Evolutionary conservation across 53 echinoderm and acorn worm genomes (phyloP).

Genomic region (Pentamera pediparva): DNA sequence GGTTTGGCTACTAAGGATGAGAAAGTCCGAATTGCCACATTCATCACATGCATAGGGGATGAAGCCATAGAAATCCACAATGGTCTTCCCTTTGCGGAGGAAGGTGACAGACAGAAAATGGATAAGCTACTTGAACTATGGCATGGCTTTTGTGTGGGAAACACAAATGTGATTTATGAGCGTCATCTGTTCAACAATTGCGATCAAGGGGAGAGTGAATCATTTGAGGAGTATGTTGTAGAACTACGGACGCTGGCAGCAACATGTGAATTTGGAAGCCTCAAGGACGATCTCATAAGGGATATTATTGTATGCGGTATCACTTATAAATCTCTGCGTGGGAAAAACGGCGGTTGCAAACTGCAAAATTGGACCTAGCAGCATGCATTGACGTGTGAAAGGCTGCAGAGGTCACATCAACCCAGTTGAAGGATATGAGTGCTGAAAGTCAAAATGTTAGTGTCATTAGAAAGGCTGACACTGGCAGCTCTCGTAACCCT

Average conservation of each 20-base stretch:
- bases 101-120: conserved; percentile 38
- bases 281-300: conserved; percentile 37
- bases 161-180: conserved; percentile 52
- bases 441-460: background rate
- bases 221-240: conserved; percentile 49
- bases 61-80: conserved; percentile 53
- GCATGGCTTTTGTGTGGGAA: conserved; percentile 37
- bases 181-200: conserved; percentile 48
- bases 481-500: background rate
- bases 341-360: conserved; percentile 27
- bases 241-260: conserved; percentile 40
- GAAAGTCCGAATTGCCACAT: conserved; percentile 38
- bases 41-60: conserved; percentile 49
- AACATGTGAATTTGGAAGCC: conserved; percentile 40
- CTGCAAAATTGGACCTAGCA: conserved; percentile 4
- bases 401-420: background rate
- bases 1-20: conserved; percentile 18
- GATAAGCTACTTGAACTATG: conserved; percentile 29
- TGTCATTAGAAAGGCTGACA: background rate
- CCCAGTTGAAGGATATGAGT: background rate
- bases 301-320: conserved; percentile 50
- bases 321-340: conserved; percentile 3
- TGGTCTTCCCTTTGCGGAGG: conserved; percentile 36
- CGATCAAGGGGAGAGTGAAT: conserved; percentile 25
- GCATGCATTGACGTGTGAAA: background rate